Base-by-base conservation (phyloP, 1,140 invertebrate genomes). In the Cotesia chilonis region DNA sequence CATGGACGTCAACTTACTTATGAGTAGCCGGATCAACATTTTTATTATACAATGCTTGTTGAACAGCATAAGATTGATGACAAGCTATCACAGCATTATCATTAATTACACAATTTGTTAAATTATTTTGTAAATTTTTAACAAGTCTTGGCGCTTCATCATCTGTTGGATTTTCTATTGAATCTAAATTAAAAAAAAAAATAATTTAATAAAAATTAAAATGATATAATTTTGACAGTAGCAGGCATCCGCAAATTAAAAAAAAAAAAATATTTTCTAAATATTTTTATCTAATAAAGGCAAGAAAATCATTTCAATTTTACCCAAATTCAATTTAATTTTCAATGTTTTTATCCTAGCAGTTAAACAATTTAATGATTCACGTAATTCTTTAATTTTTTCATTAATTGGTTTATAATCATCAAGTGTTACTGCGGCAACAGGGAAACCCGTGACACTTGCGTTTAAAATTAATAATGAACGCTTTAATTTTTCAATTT, bases 331-430 rank as follows among this genome's bases (percentile, higher is more conserved):
- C 20, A 64, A 51, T 3, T 76, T 73, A 14, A 79, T 74, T 72
- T 71, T 74, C 4, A 82, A 57, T 20, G 74, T 72, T 64, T 83
- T 52, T 47, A 72, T 65, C 20, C 75, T 78, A 3, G 79, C 71
- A 59, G 75, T 81, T 55, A 81, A 38, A 9, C n/a, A 67, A 68
- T 54, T 76, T 12, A 80, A 51, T 2, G 65, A 68, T 36, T 73
- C 17, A 61, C 76, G 76, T n/a, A 75, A 41, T 28, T 71, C 54
- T 47, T 4, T 17, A 35, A 85, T 81, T 72, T 77, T 82, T 51
- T 83, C 80, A 36, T 83, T 75, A 2, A 76, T 41, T 3, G 83
- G 77, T 41, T 76, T 81, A 4, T 75, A 80, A 72, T 83, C 83
- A 55, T 83, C 70, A 4, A 77, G 14, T 10, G 76, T 77, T 9